phyloP scores from a whole-genome alignment of 2,888 invertebrate genomes.

The Aleiodes leptofemur region DNA sequence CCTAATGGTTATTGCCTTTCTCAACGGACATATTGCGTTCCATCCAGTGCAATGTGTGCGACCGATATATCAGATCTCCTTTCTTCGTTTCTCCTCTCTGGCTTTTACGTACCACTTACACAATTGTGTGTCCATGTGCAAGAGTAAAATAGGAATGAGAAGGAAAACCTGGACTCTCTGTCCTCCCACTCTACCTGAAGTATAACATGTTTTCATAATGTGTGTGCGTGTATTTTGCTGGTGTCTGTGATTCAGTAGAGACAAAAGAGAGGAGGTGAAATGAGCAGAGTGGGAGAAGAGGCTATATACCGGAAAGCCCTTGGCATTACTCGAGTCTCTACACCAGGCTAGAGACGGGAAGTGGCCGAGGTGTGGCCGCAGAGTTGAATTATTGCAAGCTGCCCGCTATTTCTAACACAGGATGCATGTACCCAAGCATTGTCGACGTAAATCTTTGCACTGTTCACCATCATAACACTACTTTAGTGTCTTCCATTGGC shows the following conservation, averaged over 20 bases:
- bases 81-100: slow-evolving; percentile 31
- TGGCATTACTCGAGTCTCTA: slow-evolving; percentile 60
- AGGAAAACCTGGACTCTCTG: slow-evolving; percentile 34
- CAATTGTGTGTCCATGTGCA: neutral
- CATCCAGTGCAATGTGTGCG: slow-evolving; percentile 79
- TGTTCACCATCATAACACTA: slow-evolving; percentile 62
- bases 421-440: slow-evolving; percentile 64
- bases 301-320: slow-evolving; percentile 70
- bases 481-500: slow-evolving; percentile 5
- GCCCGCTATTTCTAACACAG: slow-evolving; percentile 72
- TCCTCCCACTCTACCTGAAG: neutral
- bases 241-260: slow-evolving; percentile 32
- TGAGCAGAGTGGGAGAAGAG: slow-evolving; percentile 51
- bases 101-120: neutral
- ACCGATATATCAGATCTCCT: slow-evolving; percentile 77
- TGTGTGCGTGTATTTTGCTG: slow-evolving; percentile 37
- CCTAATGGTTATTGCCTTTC: slow-evolving; percentile 81
- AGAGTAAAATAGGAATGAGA: slow-evolving; percentile 12
- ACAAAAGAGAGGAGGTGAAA: slow-evolving; percentile 48
- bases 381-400: slow-evolving; percentile 74
- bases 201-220: slow-evolving; percentile 24
- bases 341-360: slow-evolving; percentile 69
- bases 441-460: slow-evolving; percentile 71
- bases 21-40: slow-evolving; percentile 80
- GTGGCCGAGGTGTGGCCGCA: slow-evolving; percentile 73